These are phyloP conservation scores for Peromyscus polionotus DNA, from an alignment of 2,113 vertebrate genomes.

Conservation along the genomic window DNA sequence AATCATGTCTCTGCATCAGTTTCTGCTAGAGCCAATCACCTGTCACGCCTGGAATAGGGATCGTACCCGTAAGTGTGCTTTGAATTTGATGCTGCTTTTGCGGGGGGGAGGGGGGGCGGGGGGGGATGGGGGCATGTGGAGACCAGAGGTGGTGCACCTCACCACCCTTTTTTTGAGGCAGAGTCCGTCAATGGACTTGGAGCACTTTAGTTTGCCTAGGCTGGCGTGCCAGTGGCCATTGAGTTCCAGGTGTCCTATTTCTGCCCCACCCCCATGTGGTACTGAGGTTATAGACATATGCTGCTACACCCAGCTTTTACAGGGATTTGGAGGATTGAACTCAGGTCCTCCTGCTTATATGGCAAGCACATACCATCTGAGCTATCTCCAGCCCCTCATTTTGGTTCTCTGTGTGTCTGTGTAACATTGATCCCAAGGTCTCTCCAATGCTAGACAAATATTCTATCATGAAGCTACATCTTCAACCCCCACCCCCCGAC, in stretches of 20 bases:
- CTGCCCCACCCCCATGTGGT: not conserved
- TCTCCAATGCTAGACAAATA: not conserved
- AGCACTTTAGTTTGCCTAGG: not conserved
- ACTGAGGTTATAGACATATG: not conserved
- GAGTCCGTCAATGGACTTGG: not conserved
- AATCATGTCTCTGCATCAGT: conserved; percentile 98
- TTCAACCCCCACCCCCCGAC: too few relatives aligned
- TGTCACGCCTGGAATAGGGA: conserved; percentile 99
- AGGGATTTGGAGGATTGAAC: not conserved
- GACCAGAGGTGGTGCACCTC: not conserved
- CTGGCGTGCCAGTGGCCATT: not conserved
- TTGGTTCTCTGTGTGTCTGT: not conserved
- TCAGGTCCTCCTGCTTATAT: not conserved
- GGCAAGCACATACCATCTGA: not conserved
- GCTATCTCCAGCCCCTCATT: not conserved
- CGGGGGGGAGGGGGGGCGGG: fast-evolving
- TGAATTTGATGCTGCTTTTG: not conserved
- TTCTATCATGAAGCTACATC: not conserved
- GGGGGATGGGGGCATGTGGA: not conserved
- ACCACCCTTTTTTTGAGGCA: not conserved
- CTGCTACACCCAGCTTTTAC: not conserved
- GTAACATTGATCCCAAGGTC: not conserved
- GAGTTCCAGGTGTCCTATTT: not conserved
- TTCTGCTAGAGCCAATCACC: conserved; percentile 98
- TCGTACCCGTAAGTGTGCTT: conserved; percentile 93